These are phyloP conservation scores for Bradypodion ventrale DNA, from an alignment of 2,797 vertebrate genomes.

Conservation along the genomic window DNA sequence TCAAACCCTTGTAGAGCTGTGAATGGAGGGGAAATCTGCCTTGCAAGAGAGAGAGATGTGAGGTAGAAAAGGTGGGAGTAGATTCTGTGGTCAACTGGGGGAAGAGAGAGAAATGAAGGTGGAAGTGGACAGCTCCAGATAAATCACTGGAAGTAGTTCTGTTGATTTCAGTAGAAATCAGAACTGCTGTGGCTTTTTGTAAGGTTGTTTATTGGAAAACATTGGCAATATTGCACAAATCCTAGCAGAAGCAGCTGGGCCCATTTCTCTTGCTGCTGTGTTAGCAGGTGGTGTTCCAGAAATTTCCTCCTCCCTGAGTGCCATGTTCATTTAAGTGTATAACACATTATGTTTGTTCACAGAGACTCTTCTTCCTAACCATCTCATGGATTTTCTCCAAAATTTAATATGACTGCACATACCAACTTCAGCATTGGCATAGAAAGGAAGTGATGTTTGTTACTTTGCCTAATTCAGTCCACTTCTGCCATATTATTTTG, in stretches of 20 bases:
- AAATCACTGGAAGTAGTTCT: slow-evolving; percentile 2
- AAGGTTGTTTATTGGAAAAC: not conserved
- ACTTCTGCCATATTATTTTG: accelerated
- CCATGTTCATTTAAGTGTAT: not conserved
- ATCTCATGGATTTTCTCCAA: not conserved
- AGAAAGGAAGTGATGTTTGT: not conserved
- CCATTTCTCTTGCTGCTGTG: not conserved
- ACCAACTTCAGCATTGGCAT: not conserved
- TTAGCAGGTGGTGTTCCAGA: not conserved
- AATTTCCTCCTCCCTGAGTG: not conserved
- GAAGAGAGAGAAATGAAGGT: slow-evolving; percentile 24
- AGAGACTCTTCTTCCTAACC: not conserved
- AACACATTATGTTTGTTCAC: not conserved
- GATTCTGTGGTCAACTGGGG: slow-evolving; percentile 20
- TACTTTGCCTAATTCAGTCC: slow-evolving; percentile 19
- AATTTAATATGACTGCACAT: not conserved
- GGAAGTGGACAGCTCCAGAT: slow-evolving; percentile 19
- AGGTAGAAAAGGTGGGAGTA: not conserved
- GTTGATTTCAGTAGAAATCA: slow-evolving; percentile 14
- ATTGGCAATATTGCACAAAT: not conserved
- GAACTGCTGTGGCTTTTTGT: slow-evolving; percentile 23
- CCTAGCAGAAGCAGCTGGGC: not conserved
- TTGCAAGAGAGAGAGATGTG: slow-evolving; percentile 8
- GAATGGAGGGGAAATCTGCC: not conserved
- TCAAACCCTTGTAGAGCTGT: not conserved